Percentiles rank a stretch among this genome's conserved stretches.
These are phyloP conservation scores for Dendrocincla fuliginosa DNA, from an alignment of 2,797 vertebrate species.

Conservation along the genomic window DNA sequence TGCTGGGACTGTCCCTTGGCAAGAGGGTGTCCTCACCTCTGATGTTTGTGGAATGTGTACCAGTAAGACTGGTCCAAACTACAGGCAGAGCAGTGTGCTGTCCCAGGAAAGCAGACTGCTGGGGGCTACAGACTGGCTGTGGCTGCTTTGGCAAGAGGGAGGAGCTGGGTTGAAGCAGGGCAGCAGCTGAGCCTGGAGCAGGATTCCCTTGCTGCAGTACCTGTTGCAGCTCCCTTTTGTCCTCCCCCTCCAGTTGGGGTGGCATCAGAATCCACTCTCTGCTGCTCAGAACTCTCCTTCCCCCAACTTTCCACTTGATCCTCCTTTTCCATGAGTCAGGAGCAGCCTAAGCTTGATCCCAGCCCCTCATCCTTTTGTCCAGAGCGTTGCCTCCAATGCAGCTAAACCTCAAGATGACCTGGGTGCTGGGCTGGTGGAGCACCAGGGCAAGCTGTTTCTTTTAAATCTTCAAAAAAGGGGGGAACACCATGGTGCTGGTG, in stretches of 20 bases:
- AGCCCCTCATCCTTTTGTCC: not conserved
- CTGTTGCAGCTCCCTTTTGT: not conserved
- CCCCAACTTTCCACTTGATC: fast-evolving
- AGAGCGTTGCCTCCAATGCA: not conserved
- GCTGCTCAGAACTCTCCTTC: not conserved
- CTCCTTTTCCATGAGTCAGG: not conserved
- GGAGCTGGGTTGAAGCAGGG: not conserved
- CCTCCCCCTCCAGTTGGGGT: fast-evolving
- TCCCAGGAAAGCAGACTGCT: not conserved
- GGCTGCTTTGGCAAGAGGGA: not conserved
- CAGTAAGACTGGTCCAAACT: not conserved
- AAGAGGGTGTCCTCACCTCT: not conserved
- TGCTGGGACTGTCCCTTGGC: not conserved
- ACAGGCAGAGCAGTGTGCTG: not conserved
- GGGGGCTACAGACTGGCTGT: not conserved
- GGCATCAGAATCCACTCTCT: not conserved
- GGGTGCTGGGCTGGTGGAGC: not conserved
- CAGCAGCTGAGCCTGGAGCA: not conserved
- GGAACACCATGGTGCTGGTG: not conserved
- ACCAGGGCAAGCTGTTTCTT: not conserved
- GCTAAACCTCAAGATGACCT: not conserved
- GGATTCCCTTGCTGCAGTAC: not conserved
- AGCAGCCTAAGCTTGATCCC: not conserved
- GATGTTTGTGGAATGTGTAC: not conserved
- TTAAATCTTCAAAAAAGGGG: not conserved